Base-by-base conservation (phyloP, 2,113 vertebrate species). In the Leuciscus idus region DNA sequence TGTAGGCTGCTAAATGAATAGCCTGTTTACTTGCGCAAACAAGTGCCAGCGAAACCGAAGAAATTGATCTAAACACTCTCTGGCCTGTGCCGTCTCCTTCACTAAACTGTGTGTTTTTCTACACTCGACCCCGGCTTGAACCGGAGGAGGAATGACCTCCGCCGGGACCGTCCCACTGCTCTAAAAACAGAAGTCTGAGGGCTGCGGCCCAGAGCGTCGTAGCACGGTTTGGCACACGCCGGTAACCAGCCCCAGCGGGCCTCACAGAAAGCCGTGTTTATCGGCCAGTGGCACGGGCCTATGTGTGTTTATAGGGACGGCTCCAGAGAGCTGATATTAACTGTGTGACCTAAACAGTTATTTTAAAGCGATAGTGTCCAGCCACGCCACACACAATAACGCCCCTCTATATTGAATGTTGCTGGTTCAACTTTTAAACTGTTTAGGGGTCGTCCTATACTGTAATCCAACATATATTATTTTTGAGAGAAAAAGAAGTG, bases 221-320 rank as follows among this genome's bases (percentile, higher is more conserved):
- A 86, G 66, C 28, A 15, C 13, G 46, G 26, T 57, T 80, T 73
- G 36, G 62, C 76, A 48, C 26, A 28, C 17, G 62, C 23, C 36
- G 4, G 50, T 52, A 52, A 52, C 9, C 76, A 81, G 88, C 85
- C 89, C 81, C 81, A 68, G 75, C 73, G 75, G 85, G 81, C 86
- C 89, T 90, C 83, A 91, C 90, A 87, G 87, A 91, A 92, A 91
- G 86, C 89, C 39, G 33, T 93, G 93, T 94, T 93, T 94, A 93
- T 92, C 86, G 81, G 86, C 87, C 81, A 61, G 89, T 92, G 92
- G 93, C 90, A 92, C 74, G 43, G 84, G 86, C 81, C 59, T 43
- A 30, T 43, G 81, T 85, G 59, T 93, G 92, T 94, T 94, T 95
- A 95, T 82, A 83, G 61, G 87, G 83, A 88, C 17, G 87, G 74